Conservation (phyloP, 2,113 vertebrate species). For the Myodes glareolus region DNA sequence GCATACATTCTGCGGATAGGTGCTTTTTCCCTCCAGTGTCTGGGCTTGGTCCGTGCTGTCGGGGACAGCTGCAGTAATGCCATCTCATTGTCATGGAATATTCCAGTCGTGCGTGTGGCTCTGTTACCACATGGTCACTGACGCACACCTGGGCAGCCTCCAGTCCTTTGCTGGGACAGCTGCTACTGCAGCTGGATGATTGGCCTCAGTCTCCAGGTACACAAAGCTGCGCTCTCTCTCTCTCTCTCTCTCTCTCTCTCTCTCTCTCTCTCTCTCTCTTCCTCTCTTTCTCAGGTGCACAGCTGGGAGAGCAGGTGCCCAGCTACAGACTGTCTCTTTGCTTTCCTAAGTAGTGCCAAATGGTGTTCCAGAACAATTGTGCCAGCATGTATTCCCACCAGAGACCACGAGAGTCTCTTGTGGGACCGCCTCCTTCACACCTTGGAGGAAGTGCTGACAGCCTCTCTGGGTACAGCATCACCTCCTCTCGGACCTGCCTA, state of each 20-base stretch:
- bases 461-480: background rate
- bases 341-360: background rate
- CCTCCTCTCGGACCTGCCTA: background rate
- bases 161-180: background rate
- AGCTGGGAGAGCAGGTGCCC: background rate
- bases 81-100: accelerated
- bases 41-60: too few relatives aligned
- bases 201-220: background rate
- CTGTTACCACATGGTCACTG: accelerated
- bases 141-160: background rate
- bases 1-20: accelerated
- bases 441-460: background rate
- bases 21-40: background rate
- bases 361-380: background rate
- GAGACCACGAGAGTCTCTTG: background rate
- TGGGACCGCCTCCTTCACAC: too few relatives aligned
- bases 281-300: accelerated
- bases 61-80: accelerated
- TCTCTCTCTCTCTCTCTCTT: background rate
- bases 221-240: background rate
- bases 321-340: background rate
- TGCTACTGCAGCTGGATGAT: background rate
- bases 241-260: background rate
- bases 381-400: accelerated
- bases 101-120: accelerated